A percentile compares a stretch with the other conserved stretches of the same genome.
These are phyloP conservation scores for Drosophila navojoa DNA, from an alignment of 1,140 invertebrate species.

Conservation along the genomic window DNA sequence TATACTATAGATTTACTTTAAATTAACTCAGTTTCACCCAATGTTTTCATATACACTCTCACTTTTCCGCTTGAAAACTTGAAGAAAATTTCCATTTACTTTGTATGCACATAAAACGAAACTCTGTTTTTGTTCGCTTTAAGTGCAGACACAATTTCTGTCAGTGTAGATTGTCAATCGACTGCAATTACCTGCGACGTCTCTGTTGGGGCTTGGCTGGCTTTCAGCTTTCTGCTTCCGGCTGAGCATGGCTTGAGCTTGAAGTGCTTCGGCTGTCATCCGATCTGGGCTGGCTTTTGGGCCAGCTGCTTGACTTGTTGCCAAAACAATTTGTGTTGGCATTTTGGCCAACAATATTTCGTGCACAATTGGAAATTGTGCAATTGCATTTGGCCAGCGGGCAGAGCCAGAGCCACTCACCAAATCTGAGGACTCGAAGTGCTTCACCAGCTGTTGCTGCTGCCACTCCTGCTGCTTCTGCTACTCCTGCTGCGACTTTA, in stretches of 20 bases:
- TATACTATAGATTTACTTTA: too few relatives aligned
- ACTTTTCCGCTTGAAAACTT: too few relatives aligned
- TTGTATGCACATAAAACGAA: too few relatives aligned
- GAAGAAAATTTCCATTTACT: too few relatives aligned
- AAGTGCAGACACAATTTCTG: not conserved
- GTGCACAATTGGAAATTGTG: slow-evolving; percentile 73
- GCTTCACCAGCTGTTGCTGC: slow-evolving; percentile 11
- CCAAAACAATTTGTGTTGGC: slow-evolving; percentile 72
- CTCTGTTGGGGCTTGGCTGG: not conserved
- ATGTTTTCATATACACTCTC: too few relatives aligned
- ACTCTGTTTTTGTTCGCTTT: not conserved
- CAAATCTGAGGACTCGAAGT: slow-evolving; percentile 42
- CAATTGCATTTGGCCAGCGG: slow-evolving; percentile 63
- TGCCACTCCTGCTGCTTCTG: not conserved
- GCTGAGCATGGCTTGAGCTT: not conserved
- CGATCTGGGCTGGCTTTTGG: slow-evolving; percentile 23
- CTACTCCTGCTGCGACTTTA: slow-evolving; percentile 37
- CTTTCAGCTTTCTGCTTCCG: slow-evolving; percentile 22
- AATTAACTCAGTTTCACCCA: too few relatives aligned
- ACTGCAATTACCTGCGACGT: slow-evolving; percentile 15
- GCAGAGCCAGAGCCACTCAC: not conserved
- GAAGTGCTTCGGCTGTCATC: slow-evolving; percentile 28
- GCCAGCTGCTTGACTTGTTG: slow-evolving; percentile 62
- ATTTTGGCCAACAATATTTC: slow-evolving; percentile 60
- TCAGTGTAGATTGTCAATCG: slow-evolving; percentile 4